Base-by-base conservation (phyloP, 2,888 invertebrate genomes). In the Drosophila mimica region DNA sequence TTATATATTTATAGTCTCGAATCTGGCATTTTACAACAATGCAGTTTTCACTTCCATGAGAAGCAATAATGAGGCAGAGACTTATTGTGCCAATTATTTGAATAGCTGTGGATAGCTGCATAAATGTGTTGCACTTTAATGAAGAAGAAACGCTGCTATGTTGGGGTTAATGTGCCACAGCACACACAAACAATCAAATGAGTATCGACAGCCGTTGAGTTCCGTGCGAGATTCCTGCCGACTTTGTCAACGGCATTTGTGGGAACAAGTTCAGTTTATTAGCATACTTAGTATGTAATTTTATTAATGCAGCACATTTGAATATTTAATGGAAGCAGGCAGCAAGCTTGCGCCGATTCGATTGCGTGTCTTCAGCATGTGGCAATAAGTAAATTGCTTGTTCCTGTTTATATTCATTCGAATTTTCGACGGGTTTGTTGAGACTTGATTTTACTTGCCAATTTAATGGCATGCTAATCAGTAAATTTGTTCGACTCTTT, bases 241-340 rank as follows among this genome's bases (percentile, higher is more conserved):
- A 40, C 13, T 36, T 53, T 38, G 49, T 56, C 51, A 62, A 46
- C 25, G 46, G 46, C 46, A 25, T 25, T 46, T 5, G 20, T 8
- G 46, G 40, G 33, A 59, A 67, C 56, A 51, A 60, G 49, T 60
- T 68, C 30, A 4, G 40, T 33, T 67, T 40, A 70, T 67, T 70
- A 67, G 36, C 36, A 66, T 64, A 61, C 34, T 68, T 64, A 53
- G 36, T 68, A 65, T 63, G 64, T 64, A 58, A 53, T 65, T 52
- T 36, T 46, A 43, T 64, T 33, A 67, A 63, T 54, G 48, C 28
- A 28, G n/a, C n/a, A 28, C 28, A 33, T 48, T 64, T 77, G 54
- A 72, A 73, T 76, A 59, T 54, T 36, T 38, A 46, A 52, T 66
- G 28, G 28, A 36, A 11, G 31, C 51, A 51, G 17, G 31, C 40